Base-by-base conservation (phyloP, 2,888 invertebrate genomes). In the Polyommatus iphigenia region DNA sequence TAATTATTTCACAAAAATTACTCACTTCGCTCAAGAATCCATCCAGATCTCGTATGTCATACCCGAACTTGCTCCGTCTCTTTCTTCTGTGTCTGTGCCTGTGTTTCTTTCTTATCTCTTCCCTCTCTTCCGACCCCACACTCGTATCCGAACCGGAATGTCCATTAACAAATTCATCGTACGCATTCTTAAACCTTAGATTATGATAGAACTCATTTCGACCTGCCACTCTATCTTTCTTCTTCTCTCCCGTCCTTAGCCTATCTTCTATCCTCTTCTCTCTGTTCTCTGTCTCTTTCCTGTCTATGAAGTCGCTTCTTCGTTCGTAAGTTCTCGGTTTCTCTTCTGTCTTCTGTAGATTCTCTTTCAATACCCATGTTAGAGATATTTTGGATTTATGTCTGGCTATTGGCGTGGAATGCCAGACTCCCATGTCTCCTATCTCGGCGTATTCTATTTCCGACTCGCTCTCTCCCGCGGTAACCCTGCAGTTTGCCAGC, bases 1-100 rank as follows among this genome's bases (percentile, higher is more conserved):
- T n/a, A 32, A 32, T 24, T 24, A 24, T 24, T 24, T 24, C 24
- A 24, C 10, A 67, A 67, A 20, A 67, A 10, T 18, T 29, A 80
- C 89, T 89, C 86, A 96, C 96, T 95, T 97, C 96, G 7, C 96
- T 96, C 77, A 97, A 93, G 87, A 97, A 97, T 80, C 96, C 96
- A 86, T 97, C 97, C 80, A 97, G 95, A 88, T 97, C 97, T 80
- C 96, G 95, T 76, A 97, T 97, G 82, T 97, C 97, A 84, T 97
- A 97, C 76, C 97, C 97, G 84, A 97, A 97, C 85, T 90, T 92
- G 54, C 86, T 87, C 67, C 87, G 86, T 79, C 84, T 87, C 85
- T 90, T 93, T 90, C 90, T 91, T 83, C 89, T 89, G 80, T 95
- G 94, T 29, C 93, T 89, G 82, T 95, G 94, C 78, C 91, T 91